Conservation (phyloP, 2,113 vertebrate species). For the Tetrao urogallus region DNA sequence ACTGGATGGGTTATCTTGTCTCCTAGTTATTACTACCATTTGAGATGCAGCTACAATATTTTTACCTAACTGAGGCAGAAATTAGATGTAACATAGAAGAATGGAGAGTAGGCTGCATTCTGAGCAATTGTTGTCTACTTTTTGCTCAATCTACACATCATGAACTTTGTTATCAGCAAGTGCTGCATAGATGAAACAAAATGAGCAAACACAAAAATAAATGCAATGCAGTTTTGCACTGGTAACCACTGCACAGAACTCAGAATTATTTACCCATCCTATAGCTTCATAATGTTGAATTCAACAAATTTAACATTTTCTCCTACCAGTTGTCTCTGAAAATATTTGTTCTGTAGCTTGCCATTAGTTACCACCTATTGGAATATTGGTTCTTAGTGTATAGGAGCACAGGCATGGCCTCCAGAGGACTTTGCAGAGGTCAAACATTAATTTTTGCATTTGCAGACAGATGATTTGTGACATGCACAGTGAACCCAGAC, state of each 20-base stretch:
- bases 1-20: background rate
- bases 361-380: background rate
- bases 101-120: background rate
- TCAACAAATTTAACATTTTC: background rate
- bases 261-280: background rate
- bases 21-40: background rate
- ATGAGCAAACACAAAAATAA: background rate
- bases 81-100: background rate
- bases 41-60: background rate
- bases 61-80: background rate
- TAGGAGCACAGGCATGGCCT: background rate
- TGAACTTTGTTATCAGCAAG: background rate
- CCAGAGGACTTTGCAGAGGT: background rate
- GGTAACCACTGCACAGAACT: background rate
- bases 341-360: background rate
- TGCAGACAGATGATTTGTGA: background rate
- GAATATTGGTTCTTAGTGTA: background rate
- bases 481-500: background rate
- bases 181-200: background rate
- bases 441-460: background rate
- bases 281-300: background rate
- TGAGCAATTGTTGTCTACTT: background rate
- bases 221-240: background rate
- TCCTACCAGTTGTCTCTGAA: background rate
- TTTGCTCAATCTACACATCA: background rate